These are phyloP conservation scores for Meloidogyne hapla DNA, from an alignment of 1,140 invertebrate species.

Conservation along the genomic window DNA sequence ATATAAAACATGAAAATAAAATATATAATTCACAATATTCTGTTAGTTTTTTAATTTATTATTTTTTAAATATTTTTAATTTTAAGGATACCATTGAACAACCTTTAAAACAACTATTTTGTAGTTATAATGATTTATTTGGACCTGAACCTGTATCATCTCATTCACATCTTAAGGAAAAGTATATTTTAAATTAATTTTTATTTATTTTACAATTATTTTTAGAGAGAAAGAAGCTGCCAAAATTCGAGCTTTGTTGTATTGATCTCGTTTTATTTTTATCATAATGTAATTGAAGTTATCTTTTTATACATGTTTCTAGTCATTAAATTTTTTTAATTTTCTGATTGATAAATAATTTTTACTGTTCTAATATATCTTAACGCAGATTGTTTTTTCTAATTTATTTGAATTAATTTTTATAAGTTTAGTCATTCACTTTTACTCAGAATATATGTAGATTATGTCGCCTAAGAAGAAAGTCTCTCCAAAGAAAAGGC, in stretches of 20 bases:
- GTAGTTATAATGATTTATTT: slow-evolving; percentile 7
- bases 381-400: too few relatives aligned
- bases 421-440: too few relatives aligned
- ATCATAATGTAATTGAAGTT: neutral
- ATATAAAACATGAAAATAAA: neutral
- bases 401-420: too few relatives aligned
- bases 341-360: neutral
- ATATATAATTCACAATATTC: neutral
- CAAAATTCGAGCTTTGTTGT: slow-evolving; percentile 48
- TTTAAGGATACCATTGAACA: slow-evolving; percentile 15
- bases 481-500: neutral
- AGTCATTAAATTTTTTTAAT: neutral
- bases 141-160: slow-evolving; percentile 24
- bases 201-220: slow-evolving; percentile 27
- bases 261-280: slow-evolving; percentile 31
- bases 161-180: slow-evolving; percentile 54
- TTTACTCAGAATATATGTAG: neutral
- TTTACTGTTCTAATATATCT: too few relatives aligned
- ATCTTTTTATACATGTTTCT: neutral
- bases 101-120: slow-evolving; percentile 10
- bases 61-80: slow-evolving; percentile 44
- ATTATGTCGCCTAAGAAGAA: neutral
- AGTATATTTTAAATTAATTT: slow-evolving; percentile 34
- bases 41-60: slow-evolving; percentile 39
- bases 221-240: slow-evolving; percentile 57